These are phyloP conservation scores for Cyanocitta stelleri DNA, from an alignment of 2,113 vertebrate species.

Conservation along the genomic window DNA sequence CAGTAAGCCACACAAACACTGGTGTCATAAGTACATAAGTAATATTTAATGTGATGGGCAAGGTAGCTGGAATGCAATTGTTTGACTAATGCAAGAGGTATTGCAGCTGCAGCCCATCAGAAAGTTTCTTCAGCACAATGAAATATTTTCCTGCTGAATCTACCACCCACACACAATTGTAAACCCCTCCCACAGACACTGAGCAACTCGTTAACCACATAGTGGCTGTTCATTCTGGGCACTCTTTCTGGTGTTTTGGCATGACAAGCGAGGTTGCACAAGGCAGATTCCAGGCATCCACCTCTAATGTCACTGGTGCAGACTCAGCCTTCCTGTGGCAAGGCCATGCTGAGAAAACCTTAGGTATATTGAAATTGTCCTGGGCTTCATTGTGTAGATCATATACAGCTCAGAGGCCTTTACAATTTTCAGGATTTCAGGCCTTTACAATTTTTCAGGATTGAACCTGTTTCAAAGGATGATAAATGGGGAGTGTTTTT, in stretches of 20 bases:
- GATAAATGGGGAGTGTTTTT: neutral
- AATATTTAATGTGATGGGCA: neutral
- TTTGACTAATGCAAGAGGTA: slow-evolving; percentile 38
- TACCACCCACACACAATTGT: slow-evolving; percentile 49
- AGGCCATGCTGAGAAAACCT: neutral
- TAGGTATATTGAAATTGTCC: neutral
- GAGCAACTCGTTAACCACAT: neutral
- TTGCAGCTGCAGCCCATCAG: slow-evolving; percentile 64
- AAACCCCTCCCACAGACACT: slow-evolving; percentile 38
- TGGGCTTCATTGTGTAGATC: neutral
- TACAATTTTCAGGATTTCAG: neutral
- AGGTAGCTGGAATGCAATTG: slow-evolving; percentile 30
- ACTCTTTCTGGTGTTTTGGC: neutral
- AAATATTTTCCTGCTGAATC: slow-evolving; percentile 65
- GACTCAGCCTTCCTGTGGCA: neutral
- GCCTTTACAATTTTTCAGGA: neutral
- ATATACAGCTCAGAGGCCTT: neutral
- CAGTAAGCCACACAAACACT: neutral
- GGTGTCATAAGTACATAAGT: neutral
- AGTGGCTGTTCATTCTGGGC: neutral
- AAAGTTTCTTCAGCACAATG: slow-evolving; percentile 40
- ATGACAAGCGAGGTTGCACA: neutral
- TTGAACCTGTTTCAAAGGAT: neutral
- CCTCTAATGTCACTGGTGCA: neutral
- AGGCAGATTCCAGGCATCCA: neutral